Base-by-base conservation (phyloP, 2,113 vertebrate species). In the Hyla sarda region DNA sequence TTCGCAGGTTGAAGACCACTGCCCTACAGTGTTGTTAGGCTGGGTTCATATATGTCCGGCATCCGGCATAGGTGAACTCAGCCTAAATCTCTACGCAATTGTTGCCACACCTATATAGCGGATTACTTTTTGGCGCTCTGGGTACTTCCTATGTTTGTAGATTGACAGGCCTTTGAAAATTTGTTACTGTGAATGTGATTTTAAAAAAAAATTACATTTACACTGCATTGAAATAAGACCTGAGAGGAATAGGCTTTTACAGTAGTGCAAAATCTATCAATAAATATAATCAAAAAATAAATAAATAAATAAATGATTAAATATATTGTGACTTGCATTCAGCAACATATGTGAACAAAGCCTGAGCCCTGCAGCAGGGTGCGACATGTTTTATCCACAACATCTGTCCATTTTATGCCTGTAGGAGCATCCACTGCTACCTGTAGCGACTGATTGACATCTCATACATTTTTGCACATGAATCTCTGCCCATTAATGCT, bases 361-460 rank as follows among this genome's bases (percentile, higher is more conserved):
- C 47, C 73, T 9, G 37, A 25, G 47, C 74, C 48, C 25, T 75
- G 74, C 48, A 3, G 74, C 74, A 77, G 48, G 17, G 45, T 12
- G 3, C 47, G 50, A 52, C 47, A 32, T 17, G 25, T 52, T 77
- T 45, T 65, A 60, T 62, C 56, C 34, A 62, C 78, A 45, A 62
- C 78, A 65, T 37, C 23, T 81, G 56, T 80, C 77, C 54, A 62
- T 45, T 45, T 45, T 16, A 11, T 80, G 77, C 14, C 23, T 80
- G 54, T 45, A 47, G 58, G 28, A 60, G 41, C 30, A 58, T 65
- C 54, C 11, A 16, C 3, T n/a, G 12, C 47, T 78, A 78, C 83
- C 83, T 78, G 74, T 69, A 52, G 56, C n/a, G 56, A 37, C 30
- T 85, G 74, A 56, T 45, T 77, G 83, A 78, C 83, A 78, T 34